phyloP scores from a whole-genome alignment of 2,888 invertebrate species.

The Dascillus cervinus region DNA sequence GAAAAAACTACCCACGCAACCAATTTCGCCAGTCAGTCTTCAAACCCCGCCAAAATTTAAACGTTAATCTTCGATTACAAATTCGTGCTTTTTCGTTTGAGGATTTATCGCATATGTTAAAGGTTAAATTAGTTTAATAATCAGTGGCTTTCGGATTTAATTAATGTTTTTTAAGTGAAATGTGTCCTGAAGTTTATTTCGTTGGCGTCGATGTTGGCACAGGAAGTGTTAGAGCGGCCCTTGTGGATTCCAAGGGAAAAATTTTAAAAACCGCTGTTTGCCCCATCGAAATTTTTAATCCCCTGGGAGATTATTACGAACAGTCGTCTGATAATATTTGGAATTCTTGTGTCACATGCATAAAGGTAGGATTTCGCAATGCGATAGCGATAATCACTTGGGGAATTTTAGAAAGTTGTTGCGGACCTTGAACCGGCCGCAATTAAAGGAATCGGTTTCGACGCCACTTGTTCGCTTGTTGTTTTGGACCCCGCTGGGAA shows the following conservation, averaged over 20 bases:
- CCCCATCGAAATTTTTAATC: conserved; percentile 70
- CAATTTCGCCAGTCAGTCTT: too few species aligned
- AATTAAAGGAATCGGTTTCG: conserved; percentile 87
- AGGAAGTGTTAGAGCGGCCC: conserved; percentile 78
- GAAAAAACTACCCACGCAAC: too few species aligned
- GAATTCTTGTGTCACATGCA: conserved; percentile 62
- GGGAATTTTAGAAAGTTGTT: conserved; percentile 55
- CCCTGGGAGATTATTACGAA: conserved; percentile 70
- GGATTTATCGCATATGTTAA: too few species aligned
- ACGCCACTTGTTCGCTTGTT: conserved; percentile 92
- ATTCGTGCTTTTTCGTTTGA: too few species aligned
- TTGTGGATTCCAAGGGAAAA: conserved; percentile 63
- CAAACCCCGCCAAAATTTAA: too few species aligned
- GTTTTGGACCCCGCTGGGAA: conserved; percentile 61
- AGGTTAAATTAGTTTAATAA: too few species aligned
- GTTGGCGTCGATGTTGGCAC: conserved; percentile 93
- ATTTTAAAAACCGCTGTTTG: conserved; percentile 56
- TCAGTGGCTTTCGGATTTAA: too few species aligned
- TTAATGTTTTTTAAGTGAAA: too few species aligned
- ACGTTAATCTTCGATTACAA: too few species aligned
- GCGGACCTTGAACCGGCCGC: conserved; percentile 44
- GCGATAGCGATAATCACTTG: too few species aligned
- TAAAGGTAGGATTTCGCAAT: conserved; percentile 75
- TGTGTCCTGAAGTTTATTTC: conserved; percentile 45
- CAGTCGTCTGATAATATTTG: conserved; percentile 90